Base-by-base conservation (phyloP, 2,888 invertebrate genomes). In the Polylopha cassiicola region DNA sequence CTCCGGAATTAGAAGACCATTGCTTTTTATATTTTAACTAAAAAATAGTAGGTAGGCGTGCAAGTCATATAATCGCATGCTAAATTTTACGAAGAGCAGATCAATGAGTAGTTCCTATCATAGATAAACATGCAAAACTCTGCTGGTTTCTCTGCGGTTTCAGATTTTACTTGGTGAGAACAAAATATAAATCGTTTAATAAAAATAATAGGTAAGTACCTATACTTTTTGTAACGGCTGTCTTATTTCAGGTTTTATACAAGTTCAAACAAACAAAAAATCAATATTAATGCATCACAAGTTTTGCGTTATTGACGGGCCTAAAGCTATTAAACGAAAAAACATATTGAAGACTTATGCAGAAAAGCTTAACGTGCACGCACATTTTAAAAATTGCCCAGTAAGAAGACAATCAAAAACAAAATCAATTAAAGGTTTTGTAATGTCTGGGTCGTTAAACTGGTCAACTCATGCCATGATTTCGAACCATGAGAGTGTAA, bases 271-370 rank as follows among this genome's bases (percentile, higher is more conserved):
- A 10, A 84, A 76, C 44, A 80, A 76, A 34, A 79, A 79, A 37
- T 73, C 87, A 0, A 88, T 82, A 56, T 72, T 91, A 48, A 93
- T 95, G 92, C 95, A 95, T 63, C 93, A 95, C 67, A 95, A 95
- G 67, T 93, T 92, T 77, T 89, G 88, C 43, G 70, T 93, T 27
- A 74, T 93, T 46, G 93, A 94, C 63, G 82, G 84, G 43, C 79
- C 82, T 24, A 75, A 69, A 58, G 82, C 85, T 32, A 64, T 81
- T 44, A 77, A 65, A 53, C 58, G 84, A 31, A 85, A 82, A 55
- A 68, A 57, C 43, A 50, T 67, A 34, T 48, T 85, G 31, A 82
- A 73, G 61, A 50, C 67, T 21, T 61, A 81, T 22, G 84, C 82
- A 16, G 85, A 85, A 55, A 80, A 78, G 52, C 48, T 82, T 29